Base-by-base conservation (phyloP, 92 coral and sea anemone genomes). In the Porites lobata region DNA sequence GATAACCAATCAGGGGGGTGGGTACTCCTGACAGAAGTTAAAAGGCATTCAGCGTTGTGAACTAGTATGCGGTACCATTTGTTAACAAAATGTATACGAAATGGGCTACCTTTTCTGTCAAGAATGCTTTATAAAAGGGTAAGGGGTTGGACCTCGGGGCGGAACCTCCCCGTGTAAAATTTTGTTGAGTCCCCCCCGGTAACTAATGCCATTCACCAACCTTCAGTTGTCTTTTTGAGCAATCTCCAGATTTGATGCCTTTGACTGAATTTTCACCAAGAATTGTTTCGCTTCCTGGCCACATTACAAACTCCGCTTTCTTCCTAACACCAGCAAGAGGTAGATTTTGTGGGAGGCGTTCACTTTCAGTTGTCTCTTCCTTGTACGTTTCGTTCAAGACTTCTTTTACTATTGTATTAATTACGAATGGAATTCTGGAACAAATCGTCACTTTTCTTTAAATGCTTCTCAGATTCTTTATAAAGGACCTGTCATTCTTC, bases 241-340 rank as follows among this genome's bases (percentile, higher is more conserved):
- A 1, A n/a, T 59, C 53, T 74, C 58, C 73, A n/a, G 58, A 20
- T 66, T 76, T 62, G 0, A 83, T 56, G 19, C 26, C 64, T 21
- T 20, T 67, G 13, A 84, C 20, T 63, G 75, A 10, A 10, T 75
- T 17, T 24, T 84, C 83, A 54, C 82, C 88, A 18, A 84, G 82
- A 11, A 84, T 57, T 21, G 82, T 84, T 58, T 75, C 83, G n/a
- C 69, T 57, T 18, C 82, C 81, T 10, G 32, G 29, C 88, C 88
- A 84, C 5, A 69, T 84, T 10, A 84, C 63, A 18, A 29, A 72
- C 72, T 84, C 88, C 22, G 47, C 56, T 3, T 21, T 24, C 8
- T 59, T 65, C 67, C 88, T 74, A 1, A 72, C 82, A 6, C 80
- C 88, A 17, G 88, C 88, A 21, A 72, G 72, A 38, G 88, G 82